Evolutionary conservation across 2,888 invertebrate genomes (phyloP), one percentile per base, ranked within the genome.

Genomic region (Agapostemon virescens): DNA sequence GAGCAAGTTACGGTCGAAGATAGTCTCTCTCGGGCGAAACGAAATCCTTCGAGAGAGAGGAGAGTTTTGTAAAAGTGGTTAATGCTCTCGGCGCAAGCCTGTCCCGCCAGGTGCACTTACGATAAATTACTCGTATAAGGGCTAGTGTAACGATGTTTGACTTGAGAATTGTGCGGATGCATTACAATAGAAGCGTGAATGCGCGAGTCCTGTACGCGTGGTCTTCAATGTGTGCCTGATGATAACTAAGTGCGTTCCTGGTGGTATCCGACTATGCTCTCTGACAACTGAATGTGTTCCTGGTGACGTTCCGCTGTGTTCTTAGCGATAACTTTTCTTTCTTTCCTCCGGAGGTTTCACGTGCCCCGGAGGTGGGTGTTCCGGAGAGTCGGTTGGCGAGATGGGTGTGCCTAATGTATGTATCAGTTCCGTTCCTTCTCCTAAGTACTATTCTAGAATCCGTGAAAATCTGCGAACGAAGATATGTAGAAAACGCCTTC

Each of bases 61-160:
- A 11, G 23, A 11, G 71, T 45, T 23, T 33, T 55, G 45, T 45
- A 38, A 2, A 40, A 70, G 49, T 61, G 11, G 63, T 42, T 33
- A 13, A 71, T 58, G 30, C 63, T 23, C 7, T 9, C 26, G 13
- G 70, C 33, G 55, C 26, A 15, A 45, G 49, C 40, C n/a, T 40
- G 38, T 45, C 45, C 15, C 11, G 55, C 6, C 17, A 69, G 55
- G 42, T 45, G 38, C 67, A 66, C 49, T 45, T 36, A 23, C 45
- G 61, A 76, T 79, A 70, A 79, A 79, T 79, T 76, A 76, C 15
- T 76, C 69, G 23, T 38, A 40, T 33, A 66, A 45, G 66, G 64
- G 30, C 30, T 36, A 45, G 71, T 52, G 55, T 58, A 71, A 71
- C 72, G 72, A 77, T 67, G 77, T 67, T 61, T 61, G 67, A 38